These are phyloP conservation scores for Coreius guichenoti DNA, from an alignment of 2,797 vertebrate species.

Conservation along the genomic window DNA sequence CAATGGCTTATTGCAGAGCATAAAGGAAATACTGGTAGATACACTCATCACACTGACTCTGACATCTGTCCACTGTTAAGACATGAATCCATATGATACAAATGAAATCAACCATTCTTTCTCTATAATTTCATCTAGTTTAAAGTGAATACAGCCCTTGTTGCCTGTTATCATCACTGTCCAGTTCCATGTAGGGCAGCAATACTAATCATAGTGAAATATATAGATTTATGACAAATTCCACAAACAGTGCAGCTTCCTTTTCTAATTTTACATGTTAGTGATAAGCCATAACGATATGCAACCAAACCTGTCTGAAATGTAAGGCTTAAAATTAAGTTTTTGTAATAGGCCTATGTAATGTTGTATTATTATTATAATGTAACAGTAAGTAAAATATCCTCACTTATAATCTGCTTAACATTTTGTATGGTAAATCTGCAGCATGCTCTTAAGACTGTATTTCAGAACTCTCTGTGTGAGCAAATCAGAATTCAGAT, in stretches of 20 bases:
- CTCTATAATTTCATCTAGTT: neutral
- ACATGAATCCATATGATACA: neutral
- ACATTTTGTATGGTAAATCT: constrained; percentile 10
- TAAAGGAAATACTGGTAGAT: neutral
- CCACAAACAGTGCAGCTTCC: neutral
- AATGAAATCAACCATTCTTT: neutral
- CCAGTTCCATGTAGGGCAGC: neutral
- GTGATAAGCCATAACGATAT: neutral
- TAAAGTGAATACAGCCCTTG: neutral
- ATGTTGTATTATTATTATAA: neutral
- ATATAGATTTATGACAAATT: neutral
- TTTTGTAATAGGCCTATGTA: neutral
- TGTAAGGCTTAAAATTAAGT: neutral
- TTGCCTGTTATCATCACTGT: neutral
- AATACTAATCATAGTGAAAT: constrained; percentile 2
- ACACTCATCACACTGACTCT: neutral
- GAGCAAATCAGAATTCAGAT: constrained; percentile 9
- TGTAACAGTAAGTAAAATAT: neutral
- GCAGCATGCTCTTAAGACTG: constrained; percentile 12
- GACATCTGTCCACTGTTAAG: neutral
- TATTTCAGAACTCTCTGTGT: constrained; percentile 14
- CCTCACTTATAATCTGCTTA: neutral
- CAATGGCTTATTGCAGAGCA: neutral
- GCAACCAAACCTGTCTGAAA: neutral
- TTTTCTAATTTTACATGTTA: neutral